Evolutionary conservation across 2,888 invertebrate genomes (phyloP), one percentile per base, ranked within the genome.

Genomic region (Scelioninae gen. 1): DNA sequence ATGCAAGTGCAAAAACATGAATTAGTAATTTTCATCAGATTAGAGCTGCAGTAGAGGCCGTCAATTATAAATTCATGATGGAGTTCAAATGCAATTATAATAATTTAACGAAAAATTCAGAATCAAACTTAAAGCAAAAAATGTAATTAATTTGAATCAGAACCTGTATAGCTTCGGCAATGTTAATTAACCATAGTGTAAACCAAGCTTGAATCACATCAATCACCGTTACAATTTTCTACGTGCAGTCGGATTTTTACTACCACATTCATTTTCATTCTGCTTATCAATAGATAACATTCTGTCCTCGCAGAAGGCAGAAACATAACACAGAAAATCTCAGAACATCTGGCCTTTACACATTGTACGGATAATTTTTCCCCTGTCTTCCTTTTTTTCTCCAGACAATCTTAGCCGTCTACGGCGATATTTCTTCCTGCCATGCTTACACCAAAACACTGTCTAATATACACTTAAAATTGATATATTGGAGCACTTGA

Each of bases 251-350:
- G 58, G 56, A 53, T 62, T 82, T 77, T 77, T 77, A 82, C 65
- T 71, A 38, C 49, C 72, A 51, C 76, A 63, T 77, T 49, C 51
- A 71, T 76, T 81, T 71, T 81, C 69, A 63, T 75, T 75, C 63
- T 34, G 49, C 29, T 72, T 51, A 31, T 60, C 72, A 47, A 80
- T 74, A 74, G 72, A 51, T 53, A 77, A 77, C 77, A 62, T 47
- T 40, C 23, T 49, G 71, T 51, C 51, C 51, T 51, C 23, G 51
- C 23, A 23, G 5, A 11, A 40, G 23, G n/a, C 62, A 45, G 43
- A 45, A 72, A 55, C 32, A 55, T n/a, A 51, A 51, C 38, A 69
- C 13, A 40, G 62, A 15, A 62, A 72, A 62, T 62, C 43, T 32
- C 40, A 15, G 10, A 62, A 75, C 74, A 75, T 65, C 55, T 74